Base-by-base conservation (phyloP, 2,888 invertebrate species). In the Sicus ferrugineus region DNA sequence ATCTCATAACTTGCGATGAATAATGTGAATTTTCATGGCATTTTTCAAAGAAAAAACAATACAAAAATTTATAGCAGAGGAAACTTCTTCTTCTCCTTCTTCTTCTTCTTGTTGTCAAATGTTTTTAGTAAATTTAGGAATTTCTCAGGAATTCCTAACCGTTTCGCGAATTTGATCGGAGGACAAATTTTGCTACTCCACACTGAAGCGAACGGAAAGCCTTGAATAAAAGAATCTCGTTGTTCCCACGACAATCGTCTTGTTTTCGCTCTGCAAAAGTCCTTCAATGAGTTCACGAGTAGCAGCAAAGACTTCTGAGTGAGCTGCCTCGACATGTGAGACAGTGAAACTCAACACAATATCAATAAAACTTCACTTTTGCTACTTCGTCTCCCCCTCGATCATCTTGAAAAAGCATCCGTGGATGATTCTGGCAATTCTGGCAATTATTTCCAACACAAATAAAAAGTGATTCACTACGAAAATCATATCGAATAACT, bases 401-500 rank as follows among this genome's bases (percentile, higher is more conserved):
- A n/a, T n/a, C n/a, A n/a, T n/a, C n/a, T 38, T 16, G 14, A 9
- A 9, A 42, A 42, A 42, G 61, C 61, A 61, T 21, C 38, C 42
- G 11, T 5, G 42, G 34, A 19, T 42, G 42, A 61, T 23, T 23
- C 34, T 21, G 16, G 26, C 28, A 11, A 28, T 23, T 1, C 26
- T 54, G 14, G 19, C 23, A 54, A 54, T 54, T 21, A 54, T 26
- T 23, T 54, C 16, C 26, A 23, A 52, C n/a, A 30, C 19, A 56
- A 70, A 68, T 58, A 72, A 71, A 73, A 72, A 72, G 71, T 72
- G 79, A 79, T 81, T 81, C 78, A 77, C 75, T 75, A 77, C 70
- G 75, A 77, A 75, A 75, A 68, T 73, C 69, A 79, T 81, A 81
- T 82, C 82, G 74, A 77, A 80, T 81, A 77, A 78, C 81, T 80